Base-by-base conservation (phyloP, 2,113 vertebrate genomes). In the Colistium nudipinnis region DNA sequence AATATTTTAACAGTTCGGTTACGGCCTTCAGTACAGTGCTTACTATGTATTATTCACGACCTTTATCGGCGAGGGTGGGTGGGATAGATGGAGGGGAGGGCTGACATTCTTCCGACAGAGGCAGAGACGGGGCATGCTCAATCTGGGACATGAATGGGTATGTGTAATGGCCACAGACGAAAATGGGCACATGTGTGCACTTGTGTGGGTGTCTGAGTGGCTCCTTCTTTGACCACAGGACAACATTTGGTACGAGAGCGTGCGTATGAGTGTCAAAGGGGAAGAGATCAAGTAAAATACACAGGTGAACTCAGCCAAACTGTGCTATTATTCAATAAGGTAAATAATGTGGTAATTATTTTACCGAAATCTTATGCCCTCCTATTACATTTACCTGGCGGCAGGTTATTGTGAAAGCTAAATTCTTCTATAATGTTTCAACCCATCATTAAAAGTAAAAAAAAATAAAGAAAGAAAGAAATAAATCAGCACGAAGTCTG, bases 1-100 rank as follows among this genome's bases (percentile, higher is more conserved):
- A 93, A 92, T 93, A 94, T 93, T 93, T 91, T 89, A 92, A 90
- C 90, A 91, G 85, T 91, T 91, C 78, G 55, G 87, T 90, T 90
- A 90, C 52, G 80, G 88, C 83, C 90, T 85, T 91, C 88, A 86
- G 88, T 92, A 86, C 78, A 82, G 83, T 77, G 81, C 78, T 91
- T 89, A 88, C 86, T 87, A 92, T 91, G 92, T 84, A 91, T 94
- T 91, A 92, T 92, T 94, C 91, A 93, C 82, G 70, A 88, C 87
- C 83, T 90, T 90, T 90, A 88, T 90, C 89, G 76, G 64, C 48
- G 43, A 62, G 45, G 55, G 62, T 24, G 65, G 71, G 49, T 45
- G 76, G 74, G 76, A 52, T 31, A 31, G 25, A 76, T 11, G 51
- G 67, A 70, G 72, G 25, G 77, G 55, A 44, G 65, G 69, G 57